These are phyloP conservation scores for Phragmatobia fuliginosa DNA, from an alignment of 2,888 invertebrate genomes.

Conservation along the genomic window DNA sequence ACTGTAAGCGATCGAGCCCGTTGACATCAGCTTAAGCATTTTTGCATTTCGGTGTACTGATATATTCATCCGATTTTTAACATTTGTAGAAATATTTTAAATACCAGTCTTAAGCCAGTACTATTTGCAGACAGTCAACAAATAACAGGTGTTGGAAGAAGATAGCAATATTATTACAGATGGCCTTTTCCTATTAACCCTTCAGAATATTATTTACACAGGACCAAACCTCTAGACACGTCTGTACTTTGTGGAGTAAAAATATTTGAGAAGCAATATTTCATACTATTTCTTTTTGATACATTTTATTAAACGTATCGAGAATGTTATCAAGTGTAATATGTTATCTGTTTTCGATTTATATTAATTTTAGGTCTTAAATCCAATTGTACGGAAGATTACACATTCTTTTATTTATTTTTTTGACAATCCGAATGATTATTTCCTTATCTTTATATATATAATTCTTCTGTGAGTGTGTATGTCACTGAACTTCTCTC, in stretches of 20 bases:
- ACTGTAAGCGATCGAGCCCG: no score
- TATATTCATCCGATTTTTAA: no score
- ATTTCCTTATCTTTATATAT: no score
- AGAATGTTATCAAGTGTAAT: background rate
- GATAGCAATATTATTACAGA: constrained; percentile 38
- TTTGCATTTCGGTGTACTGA: no score
- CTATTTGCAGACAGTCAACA: background rate
- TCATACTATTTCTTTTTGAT: constrained; percentile 4
- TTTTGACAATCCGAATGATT: background rate
- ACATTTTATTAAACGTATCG: background rate
- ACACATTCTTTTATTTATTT: background rate
- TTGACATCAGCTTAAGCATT: no score
- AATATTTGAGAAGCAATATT: constrained; percentile 14
- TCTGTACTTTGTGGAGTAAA: constrained; percentile 3
- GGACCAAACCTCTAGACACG: constrained; percentile 17
- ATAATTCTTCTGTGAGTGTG: no score
- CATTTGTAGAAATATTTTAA: no score
- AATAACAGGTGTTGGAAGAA: background rate
- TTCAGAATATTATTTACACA: constrained; percentile 38
- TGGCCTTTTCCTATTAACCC: constrained; percentile 24
- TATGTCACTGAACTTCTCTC: no score
- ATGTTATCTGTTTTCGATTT: background rate
- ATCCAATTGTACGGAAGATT: background rate
- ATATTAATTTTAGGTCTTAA: constrained; percentile 11
- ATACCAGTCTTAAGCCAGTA: background rate